Percentiles rank a stretch among this genome's conserved stretches.
Conservation (phyloP, 2,797 vertebrate genomes). For the Sarcoramphus papa region DNA sequence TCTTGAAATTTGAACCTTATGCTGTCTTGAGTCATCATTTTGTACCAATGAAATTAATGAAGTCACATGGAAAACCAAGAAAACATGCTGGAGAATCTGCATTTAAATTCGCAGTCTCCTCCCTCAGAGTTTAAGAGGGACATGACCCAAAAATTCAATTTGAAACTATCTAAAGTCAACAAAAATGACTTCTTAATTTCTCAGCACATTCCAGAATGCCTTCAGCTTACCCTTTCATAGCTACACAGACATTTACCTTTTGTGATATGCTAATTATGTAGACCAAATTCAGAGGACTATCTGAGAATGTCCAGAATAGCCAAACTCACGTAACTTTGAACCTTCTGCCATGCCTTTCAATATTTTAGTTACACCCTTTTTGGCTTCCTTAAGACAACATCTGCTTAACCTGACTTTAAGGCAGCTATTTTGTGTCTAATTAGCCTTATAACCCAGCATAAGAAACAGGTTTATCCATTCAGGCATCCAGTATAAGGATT, state of each 20-base stretch:
- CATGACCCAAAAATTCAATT: not conserved
- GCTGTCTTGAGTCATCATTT: not conserved
- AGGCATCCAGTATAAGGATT: not conserved
- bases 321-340: not conserved
- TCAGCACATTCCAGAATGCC: not conserved
- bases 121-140: not conserved
- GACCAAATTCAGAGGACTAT: not conserved
- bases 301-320: not conserved
- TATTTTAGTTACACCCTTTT: not conserved
- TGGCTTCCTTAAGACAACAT: not conserved
- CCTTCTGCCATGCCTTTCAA: not conserved
- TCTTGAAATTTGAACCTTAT: not conserved
- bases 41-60: not conserved
- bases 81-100: not conserved
- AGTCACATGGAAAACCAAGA: not conserved
- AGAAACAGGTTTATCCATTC: not conserved
- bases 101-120: not conserved
- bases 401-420: not conserved
- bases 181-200: not conserved
- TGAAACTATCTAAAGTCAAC: not conserved
- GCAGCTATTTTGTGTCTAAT: not conserved
- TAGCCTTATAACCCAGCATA: not conserved
- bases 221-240: not conserved
- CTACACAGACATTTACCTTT: not conserved
- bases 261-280: not conserved